Evolutionary conservation across 2,888 invertebrate species (phyloP).

Genomic region (Rhagonycha fulva): DNA sequence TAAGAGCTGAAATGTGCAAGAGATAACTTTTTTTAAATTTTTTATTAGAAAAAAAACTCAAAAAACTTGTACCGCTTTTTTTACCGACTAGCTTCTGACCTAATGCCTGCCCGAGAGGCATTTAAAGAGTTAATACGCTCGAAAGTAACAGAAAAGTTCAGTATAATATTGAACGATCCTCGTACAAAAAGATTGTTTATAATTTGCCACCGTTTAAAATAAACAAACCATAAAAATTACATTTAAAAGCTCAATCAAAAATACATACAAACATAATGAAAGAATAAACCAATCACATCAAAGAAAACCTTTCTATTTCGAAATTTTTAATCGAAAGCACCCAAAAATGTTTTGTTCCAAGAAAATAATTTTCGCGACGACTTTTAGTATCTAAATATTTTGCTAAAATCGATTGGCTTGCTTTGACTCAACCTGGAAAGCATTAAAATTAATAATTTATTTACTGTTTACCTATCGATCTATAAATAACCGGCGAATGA

Average conservation of each 20-base stretch:
- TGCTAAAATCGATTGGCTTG: not conserved
- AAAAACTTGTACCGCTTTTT: too few relatives aligned
- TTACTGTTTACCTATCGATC: not conserved
- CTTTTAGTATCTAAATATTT: not conserved
- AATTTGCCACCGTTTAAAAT: slow-evolving; percentile 10
- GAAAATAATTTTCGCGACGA: not conserved
- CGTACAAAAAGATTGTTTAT: slow-evolving; percentile 5
- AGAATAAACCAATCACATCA: not conserved
- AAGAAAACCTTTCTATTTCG: not conserved
- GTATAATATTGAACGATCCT: not conserved
- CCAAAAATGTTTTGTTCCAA: not conserved
- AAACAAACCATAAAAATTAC: slow-evolving; percentile 15
- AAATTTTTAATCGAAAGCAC: not conserved
- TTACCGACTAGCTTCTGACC: too few relatives aligned
- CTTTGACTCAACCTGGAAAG: not conserved
- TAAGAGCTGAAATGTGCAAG: too few relatives aligned
- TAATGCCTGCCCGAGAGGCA: too few relatives aligned
- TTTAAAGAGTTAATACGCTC: not conserved
- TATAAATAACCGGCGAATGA: not conserved
- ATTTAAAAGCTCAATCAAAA: not conserved
- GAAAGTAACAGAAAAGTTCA: not conserved
- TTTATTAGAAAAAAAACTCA: too few relatives aligned
- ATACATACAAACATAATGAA: not conserved
- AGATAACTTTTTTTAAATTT: too few relatives aligned
- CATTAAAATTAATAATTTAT: not conserved